phyloP scores from a whole-genome alignment of 2,888 invertebrate genomes.

The Julus scandinavius region DNA sequence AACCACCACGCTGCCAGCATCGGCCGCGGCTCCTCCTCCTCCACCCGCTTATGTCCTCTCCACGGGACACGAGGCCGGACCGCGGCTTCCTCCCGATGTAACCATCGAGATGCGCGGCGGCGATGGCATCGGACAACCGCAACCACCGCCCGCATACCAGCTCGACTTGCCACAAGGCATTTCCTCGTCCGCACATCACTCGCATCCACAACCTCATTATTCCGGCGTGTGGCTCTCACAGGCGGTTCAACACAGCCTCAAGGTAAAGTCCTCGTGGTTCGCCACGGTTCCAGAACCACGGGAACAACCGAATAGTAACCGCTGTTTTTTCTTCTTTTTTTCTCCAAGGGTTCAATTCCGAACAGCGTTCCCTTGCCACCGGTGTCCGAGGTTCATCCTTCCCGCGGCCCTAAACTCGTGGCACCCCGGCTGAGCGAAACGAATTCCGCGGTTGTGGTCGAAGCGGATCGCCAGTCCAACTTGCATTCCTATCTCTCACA shows the following conservation, averaged over 20 bases:
- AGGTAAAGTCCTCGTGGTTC: neutral
- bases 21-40: neutral
- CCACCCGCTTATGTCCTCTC: neutral
- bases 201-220: too few species aligned
- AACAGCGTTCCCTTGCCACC: constrained; percentile 28
- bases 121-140: neutral
- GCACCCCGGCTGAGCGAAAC: neutral
- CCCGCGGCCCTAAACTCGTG: neutral
- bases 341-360: neutral
- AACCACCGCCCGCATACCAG: neutral
- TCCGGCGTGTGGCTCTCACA: neutral
- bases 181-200: neutral
- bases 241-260: neutral
- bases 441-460: neutral
- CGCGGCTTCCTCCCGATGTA: neutral
- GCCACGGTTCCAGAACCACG: too few species aligned
- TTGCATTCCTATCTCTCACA: constrained; percentile 35
- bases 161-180: neutral
- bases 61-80: neutral
- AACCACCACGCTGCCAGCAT: neutral
- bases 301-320: neutral
- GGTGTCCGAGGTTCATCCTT: constrained; percentile 48
- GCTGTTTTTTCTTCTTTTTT: too few species aligned
- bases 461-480: neutral
- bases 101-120: neutral